Evolutionary conservation across 2,113 vertebrate genomes (phyloP).

Genomic region (Leuciscus idus): DNA sequence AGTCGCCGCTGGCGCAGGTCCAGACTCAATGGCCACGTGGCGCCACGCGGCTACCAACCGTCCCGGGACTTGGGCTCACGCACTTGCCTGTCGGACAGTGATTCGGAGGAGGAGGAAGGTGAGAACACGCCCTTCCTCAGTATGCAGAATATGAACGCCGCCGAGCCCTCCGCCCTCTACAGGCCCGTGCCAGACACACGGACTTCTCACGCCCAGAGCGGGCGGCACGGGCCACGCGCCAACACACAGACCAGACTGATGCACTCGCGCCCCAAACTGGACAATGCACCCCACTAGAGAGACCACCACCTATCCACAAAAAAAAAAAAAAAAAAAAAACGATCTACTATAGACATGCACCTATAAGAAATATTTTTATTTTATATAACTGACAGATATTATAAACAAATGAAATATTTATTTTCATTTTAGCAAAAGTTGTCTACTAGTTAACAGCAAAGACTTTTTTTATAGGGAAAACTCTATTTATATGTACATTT

Average conservation of each 20-base stretch:
- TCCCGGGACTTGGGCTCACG: slow-evolving; percentile 90
- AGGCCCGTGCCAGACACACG: slow-evolving; percentile 84
- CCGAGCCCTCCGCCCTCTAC: slow-evolving; percentile 86
- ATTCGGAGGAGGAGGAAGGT: slow-evolving; percentile 90
- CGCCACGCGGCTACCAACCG: slow-evolving; percentile 86
- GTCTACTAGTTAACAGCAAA: slow-evolving; percentile 99
- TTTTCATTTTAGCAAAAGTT: slow-evolving; percentile 99
- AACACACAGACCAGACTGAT: slow-evolving; percentile 83
- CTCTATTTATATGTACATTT: slow-evolving; percentile 99
- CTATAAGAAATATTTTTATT: slow-evolving; percentile 97
- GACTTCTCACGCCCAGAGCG: slow-evolving; percentile 90
- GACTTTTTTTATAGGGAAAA: slow-evolving; percentile 99
- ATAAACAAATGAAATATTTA: slow-evolving; percentile 99
- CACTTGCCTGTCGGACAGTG: slow-evolving; percentile 92
- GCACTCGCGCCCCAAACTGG: slow-evolving; percentile 83
- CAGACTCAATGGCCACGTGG: slow-evolving; percentile 92
- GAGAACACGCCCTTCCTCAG: slow-evolving; percentile 97
- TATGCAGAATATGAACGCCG: slow-evolving; percentile 89
- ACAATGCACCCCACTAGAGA: slow-evolving; percentile 88
- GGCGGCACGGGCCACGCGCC: slow-evolving; percentile 78
- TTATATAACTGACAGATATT: slow-evolving; percentile 98
- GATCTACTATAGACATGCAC: slow-evolving; percentile 84
- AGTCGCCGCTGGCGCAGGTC: slow-evolving; percentile 86
- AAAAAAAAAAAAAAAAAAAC: slow-evolving; percentile 69
- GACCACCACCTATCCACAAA: slow-evolving; percentile 62